Conservation (phyloP, 2,113 vertebrate species). For the Neofelis nebulosa region DNA sequence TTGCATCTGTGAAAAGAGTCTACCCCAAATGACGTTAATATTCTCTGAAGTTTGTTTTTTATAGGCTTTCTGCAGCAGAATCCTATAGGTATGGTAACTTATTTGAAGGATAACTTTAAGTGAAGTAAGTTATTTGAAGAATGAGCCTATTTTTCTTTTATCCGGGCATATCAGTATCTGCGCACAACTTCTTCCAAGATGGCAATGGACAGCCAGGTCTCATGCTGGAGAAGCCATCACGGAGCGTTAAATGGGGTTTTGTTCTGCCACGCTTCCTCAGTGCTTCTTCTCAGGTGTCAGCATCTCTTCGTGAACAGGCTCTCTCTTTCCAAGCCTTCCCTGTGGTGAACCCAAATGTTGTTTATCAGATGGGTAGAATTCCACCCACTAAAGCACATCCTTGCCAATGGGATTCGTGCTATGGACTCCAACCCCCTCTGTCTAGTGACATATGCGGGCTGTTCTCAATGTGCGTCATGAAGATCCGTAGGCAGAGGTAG, state of each 20-base stretch:
- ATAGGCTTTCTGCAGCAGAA: background rate
- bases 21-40: background rate
- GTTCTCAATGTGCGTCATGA: conserved; percentile 66
- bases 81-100: background rate
- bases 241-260: conserved; percentile 45
- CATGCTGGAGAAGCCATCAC: background rate
- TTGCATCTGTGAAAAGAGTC: background rate
- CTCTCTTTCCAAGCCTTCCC: conserved; percentile 75
- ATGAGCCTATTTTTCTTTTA: background rate
- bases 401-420: conserved; percentile 46
- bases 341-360: conserved; percentile 80
- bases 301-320: conserved; percentile 32
- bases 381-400: conserved; percentile 46
- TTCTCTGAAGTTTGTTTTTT: background rate
- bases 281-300: conserved; percentile 51
- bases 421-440: conserved; percentile 48
- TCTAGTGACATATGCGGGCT: conserved; percentile 45
- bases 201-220: background rate
- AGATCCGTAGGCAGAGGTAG: conserved; percentile 70
- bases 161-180: background rate
- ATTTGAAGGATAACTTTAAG: background rate
- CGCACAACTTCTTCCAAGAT: background rate
- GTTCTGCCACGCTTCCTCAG: conserved; percentile 20
- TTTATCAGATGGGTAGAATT: conserved; percentile 65
- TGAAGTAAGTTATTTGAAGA: background rate